phyloP scores from a whole-genome alignment of 2,888 invertebrate genomes.

The Lepidonotus clava region DNA sequence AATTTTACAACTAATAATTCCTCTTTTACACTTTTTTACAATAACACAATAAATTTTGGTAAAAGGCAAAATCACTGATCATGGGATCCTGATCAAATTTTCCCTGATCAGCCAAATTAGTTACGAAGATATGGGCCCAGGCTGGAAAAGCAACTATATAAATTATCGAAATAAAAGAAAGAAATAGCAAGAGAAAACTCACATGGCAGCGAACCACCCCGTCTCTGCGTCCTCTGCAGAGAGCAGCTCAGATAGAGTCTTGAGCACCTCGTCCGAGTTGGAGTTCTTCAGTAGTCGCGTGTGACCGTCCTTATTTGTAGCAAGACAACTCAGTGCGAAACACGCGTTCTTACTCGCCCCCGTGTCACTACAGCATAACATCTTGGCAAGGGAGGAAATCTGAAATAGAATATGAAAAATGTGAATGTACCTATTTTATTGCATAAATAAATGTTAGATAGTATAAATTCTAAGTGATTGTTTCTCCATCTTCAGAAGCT shows the following conservation, averaged over 20 bases:
- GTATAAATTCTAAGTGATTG: too few relatives aligned
- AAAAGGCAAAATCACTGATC: too few relatives aligned
- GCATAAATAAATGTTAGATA: too few relatives aligned
- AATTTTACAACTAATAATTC: too few relatives aligned
- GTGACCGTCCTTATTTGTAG: constrained; percentile 77
- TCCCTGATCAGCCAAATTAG: too few relatives aligned
- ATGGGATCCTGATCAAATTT: too few relatives aligned
- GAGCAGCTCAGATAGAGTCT: constrained; percentile 72
- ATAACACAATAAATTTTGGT: too few relatives aligned
- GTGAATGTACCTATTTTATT: too few relatives aligned
- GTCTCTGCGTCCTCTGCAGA: constrained; percentile 78
- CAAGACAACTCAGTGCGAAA: constrained; percentile 80
- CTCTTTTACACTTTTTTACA: too few relatives aligned
- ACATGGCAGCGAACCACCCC: constrained; percentile 80
- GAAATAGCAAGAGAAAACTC: constrained; percentile 63
- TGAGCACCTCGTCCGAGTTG: constrained; percentile 75
- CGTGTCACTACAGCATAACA: constrained; percentile 77
- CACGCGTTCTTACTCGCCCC: constrained; percentile 80
- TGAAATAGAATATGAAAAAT: constrained; percentile 62
- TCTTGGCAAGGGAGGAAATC: constrained; percentile 76
- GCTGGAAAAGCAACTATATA: too few relatives aligned
- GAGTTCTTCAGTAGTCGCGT: constrained; percentile 72
- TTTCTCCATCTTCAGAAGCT: too few relatives aligned
- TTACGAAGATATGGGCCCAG: too few relatives aligned
- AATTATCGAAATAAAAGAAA: neutral